Base-by-base conservation (phyloP, 2,888 invertebrate genomes). In the Idaea dimidiata region DNA sequence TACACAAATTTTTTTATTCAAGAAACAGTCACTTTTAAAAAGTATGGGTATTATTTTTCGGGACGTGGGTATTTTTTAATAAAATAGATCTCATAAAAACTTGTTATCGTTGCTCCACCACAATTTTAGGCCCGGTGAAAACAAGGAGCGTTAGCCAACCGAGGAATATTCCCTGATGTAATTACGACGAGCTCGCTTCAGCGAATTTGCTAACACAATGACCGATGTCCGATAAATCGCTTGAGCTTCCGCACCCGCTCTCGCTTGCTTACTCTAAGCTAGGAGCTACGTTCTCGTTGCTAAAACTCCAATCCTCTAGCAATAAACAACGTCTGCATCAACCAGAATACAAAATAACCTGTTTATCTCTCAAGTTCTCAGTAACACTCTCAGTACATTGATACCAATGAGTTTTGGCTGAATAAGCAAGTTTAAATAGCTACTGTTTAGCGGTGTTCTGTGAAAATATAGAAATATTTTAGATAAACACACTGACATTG, bases 141-240 rank as follows among this genome's bases (percentile, higher is more conserved):
- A 84, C 82, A 81, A 74, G 76, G 71, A 77, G 76, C 75, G 72
- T 71, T 76, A 76, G 73, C 76, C 73, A 72, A 72, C 66, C 71
- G 74, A 73, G 66, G 76, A 71, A 75, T 87, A 88, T 89, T 91
- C 91, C 90, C 91, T 83, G 84, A 90, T 88, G 90, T 88, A 90
- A 91, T 91, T 91, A 91, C 83, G 70, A 78, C 67, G 78, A 79
- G 79, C 82, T 80, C 80, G 84, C 77, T 79, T 80, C 86, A 84
- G 81, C 84, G 84, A 75, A 72, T 82, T 79, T 75, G 74, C 81
- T 88, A 88, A 89, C 86, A 88, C 87, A 87, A 88, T 87, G 89
- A 86, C 87, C 86, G 83, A 79, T 82, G 85, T 75, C 79, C 83
- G 83, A 80, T 82, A 83, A 81, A 74, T 43, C 76, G 76, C 68